phyloP scores from a whole-genome alignment of 2,113 vertebrate species.

The Misgurnus mizolepis region DNA sequence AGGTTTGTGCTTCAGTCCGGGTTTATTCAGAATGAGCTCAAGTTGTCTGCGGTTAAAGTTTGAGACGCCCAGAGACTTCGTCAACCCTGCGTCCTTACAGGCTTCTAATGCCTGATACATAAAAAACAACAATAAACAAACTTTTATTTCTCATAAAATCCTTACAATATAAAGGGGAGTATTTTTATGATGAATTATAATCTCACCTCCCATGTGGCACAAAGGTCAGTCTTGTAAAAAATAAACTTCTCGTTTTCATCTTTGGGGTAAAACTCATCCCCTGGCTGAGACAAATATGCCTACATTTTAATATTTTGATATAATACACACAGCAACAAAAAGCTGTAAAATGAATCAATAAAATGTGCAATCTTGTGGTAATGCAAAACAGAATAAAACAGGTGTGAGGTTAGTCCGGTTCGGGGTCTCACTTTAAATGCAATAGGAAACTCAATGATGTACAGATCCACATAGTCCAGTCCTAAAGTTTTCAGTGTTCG shows the following conservation, averaged over 20 bases:
- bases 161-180: too few species aligned
- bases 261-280: conserved; percentile 79
- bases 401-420: too few species aligned
- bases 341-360: neutral
- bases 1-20: conserved; percentile 82
- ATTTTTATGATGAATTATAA: neutral
- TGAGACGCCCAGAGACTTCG: conserved; percentile 78
- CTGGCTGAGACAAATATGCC: conserved; percentile 78
- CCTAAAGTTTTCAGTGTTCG: conserved; percentile 79
- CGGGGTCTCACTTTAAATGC: conserved; percentile 83
- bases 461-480: conserved; percentile 92
- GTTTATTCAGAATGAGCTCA: conserved; percentile 86
- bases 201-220: conserved; percentile 94
- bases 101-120: conserved; percentile 86
- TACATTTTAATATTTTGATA: neutral
- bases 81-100: conserved; percentile 90
- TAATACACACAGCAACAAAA: neutral
- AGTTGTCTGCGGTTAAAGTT: conserved; percentile 87
- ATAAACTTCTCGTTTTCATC: conserved; percentile 83
- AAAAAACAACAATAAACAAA: neutral
- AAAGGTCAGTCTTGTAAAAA: conserved; percentile 84
- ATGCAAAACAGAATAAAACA: neutral
- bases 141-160: neutral
- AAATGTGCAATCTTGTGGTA: neutral
- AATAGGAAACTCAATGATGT: conserved; percentile 92